Evolutionary conservation across 2,797 vertebrate genomes (phyloP), one percentile per base, ranked within the genome.

Genomic region (Astyanax mexicanus): DNA sequence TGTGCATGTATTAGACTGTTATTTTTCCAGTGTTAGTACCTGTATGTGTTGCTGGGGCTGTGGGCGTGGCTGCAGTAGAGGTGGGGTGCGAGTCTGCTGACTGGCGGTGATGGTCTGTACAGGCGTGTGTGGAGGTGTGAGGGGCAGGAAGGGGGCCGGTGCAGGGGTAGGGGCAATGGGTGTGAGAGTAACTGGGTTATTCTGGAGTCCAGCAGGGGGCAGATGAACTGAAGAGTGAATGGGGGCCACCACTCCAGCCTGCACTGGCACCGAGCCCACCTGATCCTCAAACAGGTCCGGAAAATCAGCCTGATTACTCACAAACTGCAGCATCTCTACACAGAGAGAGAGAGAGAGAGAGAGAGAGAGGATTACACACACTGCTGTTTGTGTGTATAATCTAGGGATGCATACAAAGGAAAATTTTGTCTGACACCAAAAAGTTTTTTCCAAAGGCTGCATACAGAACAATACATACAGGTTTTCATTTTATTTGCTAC

Each of bases 261-360:
- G 89, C 0, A 84, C 6, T 3, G 89, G 74, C 11, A 80, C 77
- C 0, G 83, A 17, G 49, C 85, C 91, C 60, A 98, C 92, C 67
- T 94, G 96, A 72, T 98, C 97, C 1, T 97, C 94, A 80, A 99
- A 99, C 75, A 99, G 79, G 84, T 99, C 97, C 0, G 96, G 92
- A 44, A 99, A 98, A 80, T 99, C 97, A 4, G 94, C 95, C 86
- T 98, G 97, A 87, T 98, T 98, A 87, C 94, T 99, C 90, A 99
- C 97, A 13, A 98, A 98, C 91, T 98, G 96, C 77, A 99, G 93
- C 97, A 99, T 98, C 87, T 99, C 98, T 99, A 93, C 2, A 75
- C 74, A 45, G 12, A 77, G 23, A 80, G 78, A 17, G 57, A 66
- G 55, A 77, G 0, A 0, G 0, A 0, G 17, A 52, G 17, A 65